Evolutionary conservation across 2,888 invertebrate genomes (phyloP).

Genomic region (Phaonia tiefii): DNA sequence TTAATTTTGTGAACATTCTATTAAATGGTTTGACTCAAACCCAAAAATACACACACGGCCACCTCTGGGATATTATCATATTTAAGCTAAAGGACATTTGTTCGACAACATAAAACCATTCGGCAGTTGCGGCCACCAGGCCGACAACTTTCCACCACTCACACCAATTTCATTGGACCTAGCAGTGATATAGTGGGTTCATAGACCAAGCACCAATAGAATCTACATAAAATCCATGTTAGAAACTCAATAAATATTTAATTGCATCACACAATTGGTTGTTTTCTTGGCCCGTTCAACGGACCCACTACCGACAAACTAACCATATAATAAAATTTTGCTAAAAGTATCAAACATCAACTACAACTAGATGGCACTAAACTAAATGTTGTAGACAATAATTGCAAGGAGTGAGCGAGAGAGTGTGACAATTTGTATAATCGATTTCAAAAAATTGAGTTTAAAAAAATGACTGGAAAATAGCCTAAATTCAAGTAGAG

Average conservation of each 20-base stretch:
- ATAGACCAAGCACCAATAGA: slow-evolving; percentile 6
- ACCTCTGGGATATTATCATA: slow-evolving; percentile 49
- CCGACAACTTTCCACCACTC: neutral
- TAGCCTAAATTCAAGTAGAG: slow-evolving; percentile 1
- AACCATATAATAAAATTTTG: slow-evolving; percentile 49
- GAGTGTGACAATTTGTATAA: slow-evolving; percentile 36
- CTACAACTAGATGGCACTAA: slow-evolving; percentile 4
- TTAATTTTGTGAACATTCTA: slow-evolving; percentile 55
- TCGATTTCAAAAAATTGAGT: slow-evolving; percentile 17
- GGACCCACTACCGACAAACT: slow-evolving; percentile 1
- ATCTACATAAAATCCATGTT: slow-evolving; percentile 46
- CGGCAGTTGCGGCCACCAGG: slow-evolving; percentile 4
- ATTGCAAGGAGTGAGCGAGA: slow-evolving; percentile 21
- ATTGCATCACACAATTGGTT: slow-evolving; percentile 42
- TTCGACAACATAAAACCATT: slow-evolving; percentile 38
- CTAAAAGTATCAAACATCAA: slow-evolving; percentile 44
- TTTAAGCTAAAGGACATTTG: slow-evolving; percentile 41
- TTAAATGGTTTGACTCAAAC: slow-evolving; percentile 46
- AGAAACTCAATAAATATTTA: slow-evolving; percentile 57
- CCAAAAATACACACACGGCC: neutral
- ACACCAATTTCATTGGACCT: neutral
- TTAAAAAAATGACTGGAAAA: neutral
- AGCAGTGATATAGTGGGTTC: neutral
- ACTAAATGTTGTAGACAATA: slow-evolving; percentile 34
- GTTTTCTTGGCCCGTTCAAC: slow-evolving; percentile 21